phyloP scores from a whole-genome alignment of 2,797 vertebrate genomes.

The Sphenopsis melanotis region DNA sequence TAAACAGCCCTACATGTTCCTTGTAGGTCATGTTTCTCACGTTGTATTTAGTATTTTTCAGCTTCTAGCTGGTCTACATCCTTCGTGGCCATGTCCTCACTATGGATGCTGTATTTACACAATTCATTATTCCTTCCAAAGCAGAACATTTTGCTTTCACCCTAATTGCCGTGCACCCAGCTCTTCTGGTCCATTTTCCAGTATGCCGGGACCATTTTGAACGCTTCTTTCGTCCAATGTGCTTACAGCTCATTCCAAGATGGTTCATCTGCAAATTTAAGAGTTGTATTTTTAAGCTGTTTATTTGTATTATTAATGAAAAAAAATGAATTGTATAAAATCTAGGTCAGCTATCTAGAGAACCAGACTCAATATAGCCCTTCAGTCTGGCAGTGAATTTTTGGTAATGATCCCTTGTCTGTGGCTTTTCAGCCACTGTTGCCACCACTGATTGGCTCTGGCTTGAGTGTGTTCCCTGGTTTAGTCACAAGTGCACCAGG shows the following conservation, averaged over 20 bases:
- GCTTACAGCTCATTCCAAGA: not conserved
- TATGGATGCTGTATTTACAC: not conserved
- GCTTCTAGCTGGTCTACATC: not conserved
- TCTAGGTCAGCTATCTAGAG: not conserved
- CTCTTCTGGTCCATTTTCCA: not conserved
- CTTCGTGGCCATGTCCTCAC: not conserved
- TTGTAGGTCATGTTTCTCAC: not conserved
- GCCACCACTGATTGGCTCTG: not conserved
- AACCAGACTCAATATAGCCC: not conserved
- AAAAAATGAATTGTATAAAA: not conserved
- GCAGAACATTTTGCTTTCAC: not conserved
- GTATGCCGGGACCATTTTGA: not conserved
- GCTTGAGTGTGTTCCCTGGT: not conserved
- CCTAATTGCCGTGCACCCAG: not conserved
- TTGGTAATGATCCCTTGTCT: not conserved
- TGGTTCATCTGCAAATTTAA: not conserved
- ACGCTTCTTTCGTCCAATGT: not conserved
- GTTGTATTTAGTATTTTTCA: not conserved
- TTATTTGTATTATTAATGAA: not conserved
- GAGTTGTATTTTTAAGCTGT: not conserved
- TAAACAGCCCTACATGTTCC: not conserved
- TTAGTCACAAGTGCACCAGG: not conserved
- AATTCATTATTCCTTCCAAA: not conserved
- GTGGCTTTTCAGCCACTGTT: not conserved
- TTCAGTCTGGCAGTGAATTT: not conserved